phyloP scores from a whole-genome alignment of 2,888 invertebrate genomes.

The Atethmia centrago region DNA sequence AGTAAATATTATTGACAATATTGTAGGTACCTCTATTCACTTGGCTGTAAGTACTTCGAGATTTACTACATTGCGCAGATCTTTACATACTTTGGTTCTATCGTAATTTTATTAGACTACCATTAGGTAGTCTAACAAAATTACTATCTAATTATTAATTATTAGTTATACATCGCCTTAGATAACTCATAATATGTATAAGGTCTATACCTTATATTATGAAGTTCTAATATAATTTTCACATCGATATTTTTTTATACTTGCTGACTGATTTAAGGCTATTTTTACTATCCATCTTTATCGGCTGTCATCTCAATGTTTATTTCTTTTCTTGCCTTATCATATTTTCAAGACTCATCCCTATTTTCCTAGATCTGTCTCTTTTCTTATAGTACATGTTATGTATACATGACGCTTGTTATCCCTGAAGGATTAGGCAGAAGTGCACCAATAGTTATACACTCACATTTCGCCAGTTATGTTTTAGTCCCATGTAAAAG shows the following conservation, averaged over 20 bases:
- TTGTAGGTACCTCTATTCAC: slow-evolving; percentile 15
- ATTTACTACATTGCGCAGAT: slow-evolving; percentile 6
- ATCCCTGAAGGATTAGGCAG: too few relatives aligned
- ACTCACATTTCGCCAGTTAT: too few relatives aligned
- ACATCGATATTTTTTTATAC: background rate
- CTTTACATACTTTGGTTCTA: background rate
- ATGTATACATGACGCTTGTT: too few relatives aligned
- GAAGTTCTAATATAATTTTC: background rate
- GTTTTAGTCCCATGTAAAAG: too few relatives aligned
- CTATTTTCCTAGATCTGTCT: background rate
- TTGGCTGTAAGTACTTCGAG: slow-evolving; percentile 8
- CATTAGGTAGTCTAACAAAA: too few relatives aligned
- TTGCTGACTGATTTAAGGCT: background rate
- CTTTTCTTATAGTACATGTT: too few relatives aligned
- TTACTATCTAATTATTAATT: background rate
- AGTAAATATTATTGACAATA: slow-evolving; percentile 50
- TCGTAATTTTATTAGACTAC: background rate
- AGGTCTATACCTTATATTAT: too few relatives aligned
- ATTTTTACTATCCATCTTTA: background rate
- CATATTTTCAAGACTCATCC: background rate
- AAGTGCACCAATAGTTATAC: too few relatives aligned
- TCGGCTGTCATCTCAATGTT: background rate
- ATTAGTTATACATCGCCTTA: background rate
- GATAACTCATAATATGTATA: too few relatives aligned
- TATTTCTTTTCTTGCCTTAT: background rate